Evolutionary conservation across 2,888 invertebrate species (phyloP).

Genomic region (Xestia xanthographa): DNA sequence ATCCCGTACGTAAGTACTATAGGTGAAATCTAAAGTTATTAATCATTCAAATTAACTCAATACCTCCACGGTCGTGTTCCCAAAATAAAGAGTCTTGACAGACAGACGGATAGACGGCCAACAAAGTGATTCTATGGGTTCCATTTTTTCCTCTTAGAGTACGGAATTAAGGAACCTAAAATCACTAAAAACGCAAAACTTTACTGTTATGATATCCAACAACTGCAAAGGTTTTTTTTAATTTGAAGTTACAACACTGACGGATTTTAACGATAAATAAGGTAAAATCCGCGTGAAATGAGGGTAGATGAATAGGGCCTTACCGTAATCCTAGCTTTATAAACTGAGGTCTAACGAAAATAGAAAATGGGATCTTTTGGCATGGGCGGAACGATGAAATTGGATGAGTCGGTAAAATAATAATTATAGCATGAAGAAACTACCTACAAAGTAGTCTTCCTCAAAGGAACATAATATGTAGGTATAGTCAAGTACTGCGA

Average conservation of each 20-base stretch:
- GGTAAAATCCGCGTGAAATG: slow-evolving; percentile 49
- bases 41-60: too few relatives aligned
- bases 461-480: too few relatives aligned
- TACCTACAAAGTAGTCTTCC: neutral
- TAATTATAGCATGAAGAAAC: neutral
- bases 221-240: neutral
- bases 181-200: neutral
- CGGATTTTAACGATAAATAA: slow-evolving; percentile 25
- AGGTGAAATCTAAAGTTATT: too few relatives aligned
- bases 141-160: too few relatives aligned
- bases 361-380: slow-evolving; percentile 13
- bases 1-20: too few relatives aligned
- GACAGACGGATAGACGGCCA: too few relatives aligned
- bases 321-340: slow-evolving; percentile 38
- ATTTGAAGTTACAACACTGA: slow-evolving; percentile 27
- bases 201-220: neutral
- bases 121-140: too few relatives aligned
- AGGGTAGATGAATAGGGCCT: slow-evolving; percentile 36
- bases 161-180: neutral
- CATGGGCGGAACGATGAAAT: neutral
- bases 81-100: too few relatives aligned
- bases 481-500: neutral
- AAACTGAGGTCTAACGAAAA: slow-evolving; percentile 30
- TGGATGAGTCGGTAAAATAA: neutral
- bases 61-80: too few relatives aligned